Evolutionary conservation across 2,888 invertebrate genomes (phyloP), one percentile per base, ranked within the genome.

Genomic region (Scaptomyza tumidula): DNA sequence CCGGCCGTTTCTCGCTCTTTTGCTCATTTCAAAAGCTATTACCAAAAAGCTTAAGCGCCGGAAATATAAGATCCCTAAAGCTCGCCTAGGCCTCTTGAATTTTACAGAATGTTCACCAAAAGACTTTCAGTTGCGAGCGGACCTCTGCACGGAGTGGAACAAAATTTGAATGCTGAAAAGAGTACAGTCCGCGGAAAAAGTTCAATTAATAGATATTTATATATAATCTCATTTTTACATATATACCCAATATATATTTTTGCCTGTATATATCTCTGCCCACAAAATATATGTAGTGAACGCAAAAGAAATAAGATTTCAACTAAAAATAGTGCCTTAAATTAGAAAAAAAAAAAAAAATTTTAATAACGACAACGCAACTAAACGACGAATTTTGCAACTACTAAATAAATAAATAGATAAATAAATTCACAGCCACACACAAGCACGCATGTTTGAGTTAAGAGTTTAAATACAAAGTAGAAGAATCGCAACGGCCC

Each of bases 131-230:
- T 92, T 92, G 92, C 92, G 92, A 92, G 92, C 92, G 92, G 92
- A 92, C 92, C 92, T 91, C 90, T 92, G 91, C 91, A 91, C 91
- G 90, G 91, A 91, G 92, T 92, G 92, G 92, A 92, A 92, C 91
- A 90, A 91, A 78, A 88, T 80, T 88, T 53, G 11, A 68, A 83
- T 84, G 85, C 82, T 72, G 63, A 76, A 80, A 76, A 82, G 84
- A 88, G 79, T 88, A 90, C 88, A 91, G 91, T 92, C 92, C 92
- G 92, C 92, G 92, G 89, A 91, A 92, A 91, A 90, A 89, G 88
- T 89, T 91, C 83, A 85, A 81, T 79, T 83, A 80, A 86, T 78
- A 76, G 68, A 69, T 69, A 72, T 64, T 71, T 55, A 70, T 67
- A 83, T 85, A 83, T 82, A 87, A 86, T 79, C 79, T 67, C 79